These are phyloP conservation scores for Myodes glareolus DNA, from an alignment of 2,113 vertebrate genomes.

Conservation along the genomic window DNA sequence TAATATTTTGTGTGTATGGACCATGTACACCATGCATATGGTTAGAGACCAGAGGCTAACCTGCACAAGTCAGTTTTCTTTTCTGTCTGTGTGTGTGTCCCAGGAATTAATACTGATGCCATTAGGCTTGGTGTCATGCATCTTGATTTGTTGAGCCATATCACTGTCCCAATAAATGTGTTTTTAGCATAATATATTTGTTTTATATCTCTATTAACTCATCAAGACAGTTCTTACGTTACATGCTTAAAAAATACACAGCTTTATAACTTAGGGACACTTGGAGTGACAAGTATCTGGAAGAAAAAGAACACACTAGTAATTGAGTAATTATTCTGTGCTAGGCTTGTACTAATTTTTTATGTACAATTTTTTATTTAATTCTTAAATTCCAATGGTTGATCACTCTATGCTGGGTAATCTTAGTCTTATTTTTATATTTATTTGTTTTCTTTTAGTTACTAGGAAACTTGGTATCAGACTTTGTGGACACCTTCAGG, in stretches of 20 bases:
- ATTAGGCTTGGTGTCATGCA: neutral
- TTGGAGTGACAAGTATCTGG: neutral
- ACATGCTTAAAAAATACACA: neutral
- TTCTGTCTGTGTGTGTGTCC: neutral
- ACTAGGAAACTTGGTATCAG: conserved; percentile 95
- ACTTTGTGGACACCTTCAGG: conserved; percentile 99
- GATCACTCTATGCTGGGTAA: neutral
- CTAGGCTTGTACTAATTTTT: conserved; percentile 10
- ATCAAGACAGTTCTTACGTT: conserved; percentile 33
- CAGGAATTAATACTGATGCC: neutral
- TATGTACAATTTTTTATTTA: neutral
- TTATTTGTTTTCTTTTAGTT: conserved; percentile 85
- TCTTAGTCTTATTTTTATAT: conserved; percentile 34
- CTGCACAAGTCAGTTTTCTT: neutral
- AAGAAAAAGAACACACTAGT: neutral
- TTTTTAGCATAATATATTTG: neutral
- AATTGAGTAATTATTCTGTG: neutral
- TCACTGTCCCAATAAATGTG: neutral
- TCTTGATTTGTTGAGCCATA: neutral
- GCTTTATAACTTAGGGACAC: conserved; percentile 31
- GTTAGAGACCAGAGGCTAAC: neutral
- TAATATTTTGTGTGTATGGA: neutral
- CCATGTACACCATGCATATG: neutral
- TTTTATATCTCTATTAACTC: neutral
- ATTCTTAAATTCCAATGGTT: conserved; percentile 11